Percentiles rank a stretch among this genome's conserved stretches.
Conservation (phyloP, 2,797 vertebrate genomes). For the Enteromius unitaeniatus region DNA sequence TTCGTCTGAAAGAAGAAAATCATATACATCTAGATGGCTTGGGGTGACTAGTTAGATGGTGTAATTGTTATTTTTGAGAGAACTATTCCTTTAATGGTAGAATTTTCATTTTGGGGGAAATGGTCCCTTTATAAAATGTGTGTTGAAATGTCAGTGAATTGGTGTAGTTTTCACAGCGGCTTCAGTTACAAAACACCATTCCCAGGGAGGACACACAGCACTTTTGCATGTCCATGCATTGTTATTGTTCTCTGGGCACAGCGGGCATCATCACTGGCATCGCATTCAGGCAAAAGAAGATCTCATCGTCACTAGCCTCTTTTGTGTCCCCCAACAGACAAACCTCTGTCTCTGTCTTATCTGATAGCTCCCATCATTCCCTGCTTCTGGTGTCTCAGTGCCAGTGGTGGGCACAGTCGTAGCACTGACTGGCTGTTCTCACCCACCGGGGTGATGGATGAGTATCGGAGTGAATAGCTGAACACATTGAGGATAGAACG, state of each 20-base stretch:
- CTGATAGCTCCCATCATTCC: conserved; percentile 36
- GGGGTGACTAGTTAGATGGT: too few species aligned
- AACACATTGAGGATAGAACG: conserved; percentile 24
- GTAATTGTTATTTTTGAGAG: too few species aligned
- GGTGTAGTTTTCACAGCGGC: background rate
- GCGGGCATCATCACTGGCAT: background rate
- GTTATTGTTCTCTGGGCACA: background rate
- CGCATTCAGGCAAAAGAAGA: background rate
- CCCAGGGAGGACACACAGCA: background rate
- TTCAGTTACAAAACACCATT: background rate
- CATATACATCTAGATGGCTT: too few species aligned
- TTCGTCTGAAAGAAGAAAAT: too few species aligned
- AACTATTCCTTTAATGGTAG: background rate
- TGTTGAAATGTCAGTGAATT: background rate
- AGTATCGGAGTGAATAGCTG: conserved; percentile 38
- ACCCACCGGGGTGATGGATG: conserved; percentile 24
- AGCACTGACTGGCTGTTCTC: conserved; percentile 1
- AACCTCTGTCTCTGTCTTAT: conserved; percentile 44
- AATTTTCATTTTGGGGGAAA: background rate
- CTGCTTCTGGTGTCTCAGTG: background rate
- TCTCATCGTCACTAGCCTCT: conserved; percentile 36
- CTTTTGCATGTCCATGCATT: background rate
- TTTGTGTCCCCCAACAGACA: conserved; percentile 37
- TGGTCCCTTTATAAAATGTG: background rate
- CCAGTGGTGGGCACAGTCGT: conserved; percentile 20